These are phyloP conservation scores for Ailuropoda melanoleuca DNA, from an alignment of 2,113 vertebrate species.

Conservation along the genomic window DNA sequence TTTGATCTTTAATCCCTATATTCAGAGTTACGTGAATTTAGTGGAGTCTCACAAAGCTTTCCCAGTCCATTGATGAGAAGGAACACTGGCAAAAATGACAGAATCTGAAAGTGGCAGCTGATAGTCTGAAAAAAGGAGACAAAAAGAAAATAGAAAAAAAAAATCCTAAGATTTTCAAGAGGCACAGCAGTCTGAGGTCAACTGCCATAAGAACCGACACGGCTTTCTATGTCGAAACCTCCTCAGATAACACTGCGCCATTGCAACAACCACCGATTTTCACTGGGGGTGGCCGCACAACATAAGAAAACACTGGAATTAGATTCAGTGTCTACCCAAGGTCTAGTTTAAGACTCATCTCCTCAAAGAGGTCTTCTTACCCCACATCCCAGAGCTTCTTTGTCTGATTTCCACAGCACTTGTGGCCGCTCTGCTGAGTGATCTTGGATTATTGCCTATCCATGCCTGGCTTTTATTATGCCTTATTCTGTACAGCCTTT, in stretches of 20 bases:
- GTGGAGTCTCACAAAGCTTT: not conserved
- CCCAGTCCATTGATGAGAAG: not conserved
- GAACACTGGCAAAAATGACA: not conserved
- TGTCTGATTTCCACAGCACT: not conserved
- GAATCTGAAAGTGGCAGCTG: not conserved
- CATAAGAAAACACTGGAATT: not conserved
- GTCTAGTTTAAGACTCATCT: not conserved
- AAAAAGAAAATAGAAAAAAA: not conserved
- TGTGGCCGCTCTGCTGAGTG: not conserved
- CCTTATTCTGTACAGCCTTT: not conserved
- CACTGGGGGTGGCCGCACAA: not conserved
- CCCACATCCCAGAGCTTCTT: not conserved
- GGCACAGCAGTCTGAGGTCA: not conserved
- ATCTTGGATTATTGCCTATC: not conserved
- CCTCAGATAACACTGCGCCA: not conserved
- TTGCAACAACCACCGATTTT: conserved; percentile 7
- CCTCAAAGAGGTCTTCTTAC: not conserved
- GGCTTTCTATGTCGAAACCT: not conserved
- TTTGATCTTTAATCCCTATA: not conserved
- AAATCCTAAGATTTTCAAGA: not conserved
- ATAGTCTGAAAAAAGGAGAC: not conserved
- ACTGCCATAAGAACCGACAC: not conserved
- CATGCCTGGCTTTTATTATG: not conserved
- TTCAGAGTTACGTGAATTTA: not conserved
- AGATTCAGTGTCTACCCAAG: not conserved